phyloP scores from a whole-genome alignment of 1,140 invertebrate species.

The Brachionus calyciflorus region DNA sequence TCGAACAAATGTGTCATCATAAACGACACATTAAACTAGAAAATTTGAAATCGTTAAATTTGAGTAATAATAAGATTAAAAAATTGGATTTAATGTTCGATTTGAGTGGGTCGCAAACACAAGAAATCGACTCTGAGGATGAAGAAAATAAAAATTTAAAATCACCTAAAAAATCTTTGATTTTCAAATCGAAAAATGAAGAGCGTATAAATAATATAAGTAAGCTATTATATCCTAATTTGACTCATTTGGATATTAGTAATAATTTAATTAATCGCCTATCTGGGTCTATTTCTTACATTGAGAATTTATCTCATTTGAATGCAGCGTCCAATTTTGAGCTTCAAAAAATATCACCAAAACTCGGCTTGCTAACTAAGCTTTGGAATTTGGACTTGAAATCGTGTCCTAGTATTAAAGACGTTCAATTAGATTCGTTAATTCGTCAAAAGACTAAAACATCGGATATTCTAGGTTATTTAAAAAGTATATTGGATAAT shows the following conservation, averaged over 20 bases:
- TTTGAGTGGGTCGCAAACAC: conserved; percentile 54
- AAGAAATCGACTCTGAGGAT: conserved; percentile 66
- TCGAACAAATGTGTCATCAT: conserved; percentile 28
- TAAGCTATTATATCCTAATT: conserved; percentile 80
- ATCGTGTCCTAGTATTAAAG: conserved; percentile 77
- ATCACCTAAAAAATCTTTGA: not conserved
- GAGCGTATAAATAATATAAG: not conserved
- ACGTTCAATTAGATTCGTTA: conserved; percentile 66
- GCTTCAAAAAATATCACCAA: conserved; percentile 71
- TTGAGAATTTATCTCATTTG: conserved; percentile 84
- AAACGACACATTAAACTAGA: conserved; percentile 44
- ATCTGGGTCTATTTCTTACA: conserved; percentile 77
- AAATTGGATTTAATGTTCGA: conserved; percentile 22
- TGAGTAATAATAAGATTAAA: conserved; percentile 46
- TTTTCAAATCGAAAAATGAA: conserved; percentile 61
- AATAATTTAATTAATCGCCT: conserved; percentile 78
- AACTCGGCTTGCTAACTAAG: conserved; percentile 85
- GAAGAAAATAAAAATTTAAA: not conserved
- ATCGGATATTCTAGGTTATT: conserved; percentile 90
- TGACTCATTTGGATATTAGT: conserved; percentile 90
- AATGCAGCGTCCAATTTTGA: conserved; percentile 78
- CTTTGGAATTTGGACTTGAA: conserved; percentile 92
- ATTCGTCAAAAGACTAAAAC: conserved; percentile 82
- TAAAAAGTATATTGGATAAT: conserved; percentile 72
- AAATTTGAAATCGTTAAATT: conserved; percentile 47